A percentile compares a stretch with the other conserved stretches of the same genome.
phyloP scores from a whole-genome alignment of 2,797 vertebrate species.

The Eidolon dupreanum region DNA sequence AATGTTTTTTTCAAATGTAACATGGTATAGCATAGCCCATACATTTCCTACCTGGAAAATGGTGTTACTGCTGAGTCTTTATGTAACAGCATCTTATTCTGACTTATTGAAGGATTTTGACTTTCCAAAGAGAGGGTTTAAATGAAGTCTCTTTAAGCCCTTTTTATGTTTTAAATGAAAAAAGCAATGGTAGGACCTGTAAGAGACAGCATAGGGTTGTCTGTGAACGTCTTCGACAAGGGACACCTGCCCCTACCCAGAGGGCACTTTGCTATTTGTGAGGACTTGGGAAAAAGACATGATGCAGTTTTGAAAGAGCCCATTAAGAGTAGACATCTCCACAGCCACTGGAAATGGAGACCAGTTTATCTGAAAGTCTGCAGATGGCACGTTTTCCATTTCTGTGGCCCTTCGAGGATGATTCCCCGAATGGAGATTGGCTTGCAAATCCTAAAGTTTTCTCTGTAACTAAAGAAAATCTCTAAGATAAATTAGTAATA shows the following conservation, averaged over 20 bases:
- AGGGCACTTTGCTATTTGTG: conserved; percentile 53
- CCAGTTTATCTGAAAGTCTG: conserved; percentile 50
- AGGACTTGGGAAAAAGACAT: conserved; percentile 54
- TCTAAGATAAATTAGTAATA: background rate
- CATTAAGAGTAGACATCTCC: conserved; percentile 56
- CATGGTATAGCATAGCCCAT: background rate
- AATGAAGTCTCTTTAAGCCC: conserved; percentile 67
- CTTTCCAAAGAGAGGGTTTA: conserved; percentile 65
- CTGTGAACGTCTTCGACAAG: conserved; percentile 23
- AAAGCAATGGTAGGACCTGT: conserved; percentile 61
- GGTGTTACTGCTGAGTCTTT: conserved; percentile 54
- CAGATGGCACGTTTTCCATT: conserved; percentile 31
- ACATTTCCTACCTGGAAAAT: conserved; percentile 56
- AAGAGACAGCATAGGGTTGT: conserved; percentile 6
- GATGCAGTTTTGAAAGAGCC: conserved; percentile 59
- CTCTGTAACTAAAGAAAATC: background rate
- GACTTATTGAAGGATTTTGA: conserved; percentile 69
- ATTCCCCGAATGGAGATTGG: background rate
- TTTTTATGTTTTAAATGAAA: conserved; percentile 72
- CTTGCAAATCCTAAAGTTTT: background rate
- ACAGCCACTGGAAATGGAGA: background rate
- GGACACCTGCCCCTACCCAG: conserved; percentile 28
- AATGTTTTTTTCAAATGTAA: conserved; percentile 35
- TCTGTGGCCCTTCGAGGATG: background rate
- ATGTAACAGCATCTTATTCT: conserved; percentile 59